phyloP scores from a whole-genome alignment of 2,888 invertebrate species.

The Agapostemon virescens region DNA sequence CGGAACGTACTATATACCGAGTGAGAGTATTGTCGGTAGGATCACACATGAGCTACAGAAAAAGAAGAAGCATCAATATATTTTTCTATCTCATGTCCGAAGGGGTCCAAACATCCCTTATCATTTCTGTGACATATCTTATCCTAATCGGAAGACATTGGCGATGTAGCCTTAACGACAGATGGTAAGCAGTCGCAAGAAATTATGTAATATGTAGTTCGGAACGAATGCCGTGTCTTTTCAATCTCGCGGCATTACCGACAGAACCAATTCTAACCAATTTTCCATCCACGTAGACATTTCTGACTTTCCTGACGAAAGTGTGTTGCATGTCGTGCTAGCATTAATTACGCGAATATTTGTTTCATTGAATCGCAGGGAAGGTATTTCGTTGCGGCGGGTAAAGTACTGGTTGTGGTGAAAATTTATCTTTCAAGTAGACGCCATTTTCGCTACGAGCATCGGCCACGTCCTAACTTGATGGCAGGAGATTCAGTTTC shows the following conservation, averaged over 20 bases:
- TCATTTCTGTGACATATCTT: no score
- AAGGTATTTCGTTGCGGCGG: not conserved
- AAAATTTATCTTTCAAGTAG: constrained; percentile 24
- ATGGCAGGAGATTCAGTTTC: constrained; percentile 69
- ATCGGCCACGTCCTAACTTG: constrained; percentile 76
- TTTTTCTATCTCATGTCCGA: no score
- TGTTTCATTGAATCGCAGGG: not conserved
- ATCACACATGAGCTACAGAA: no score
- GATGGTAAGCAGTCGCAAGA: not conserved
- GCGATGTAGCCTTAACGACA: no score
- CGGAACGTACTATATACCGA: not conserved
- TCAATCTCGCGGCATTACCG: not conserved
- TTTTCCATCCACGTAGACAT: not conserved
- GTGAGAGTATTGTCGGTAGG: not conserved
- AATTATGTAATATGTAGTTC: not conserved
- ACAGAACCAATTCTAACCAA: constrained; percentile 9
- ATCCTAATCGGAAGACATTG: no score
- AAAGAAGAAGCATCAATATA: no score
- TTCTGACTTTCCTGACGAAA: not conserved
- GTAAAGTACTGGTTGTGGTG: not conserved
- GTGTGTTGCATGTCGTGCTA: no score
- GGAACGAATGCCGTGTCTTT: not conserved
- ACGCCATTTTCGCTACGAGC: constrained; percentile 59
- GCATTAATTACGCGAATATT: no score
- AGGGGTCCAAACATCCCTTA: no score